Evolutionary conservation across 2,113 vertebrate genomes (phyloP), one percentile per base, ranked within the genome.

Genomic region (Dasyprocta punctata): DNA sequence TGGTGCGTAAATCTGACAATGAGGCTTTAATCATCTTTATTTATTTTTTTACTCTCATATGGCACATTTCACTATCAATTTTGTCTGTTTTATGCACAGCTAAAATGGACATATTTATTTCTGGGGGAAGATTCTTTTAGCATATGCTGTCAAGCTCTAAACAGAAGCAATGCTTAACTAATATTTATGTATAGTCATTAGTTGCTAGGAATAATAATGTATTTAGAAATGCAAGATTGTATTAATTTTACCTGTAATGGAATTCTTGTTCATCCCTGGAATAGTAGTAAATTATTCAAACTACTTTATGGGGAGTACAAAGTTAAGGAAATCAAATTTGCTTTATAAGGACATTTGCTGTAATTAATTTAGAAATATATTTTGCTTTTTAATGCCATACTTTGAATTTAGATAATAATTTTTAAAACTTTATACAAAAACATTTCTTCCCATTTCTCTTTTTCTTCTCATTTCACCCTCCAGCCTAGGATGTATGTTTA

Each of bases 221-320:
- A 96, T 83, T 96, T 93, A 52, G 94, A 97, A 97, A 77, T 96
- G 44, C 38, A 92, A 96, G 81, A 92, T 94, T 93, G 26, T 84
- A 89, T 97, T 97, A 91, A 75, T 94, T 96, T 97, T 97, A 91
- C 96, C 96, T 97, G 52, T 94, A 92, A 96, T 97, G 87, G 58
- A 92, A 93, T 97, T 96, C 91, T 94, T 89, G 7, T 93, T 93
- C 58, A 84, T 97, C 81, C 86, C 28, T 13, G 26, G 92, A 97
- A 91, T 96, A 47, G 56, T 73, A 93, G 83, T 26, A 89, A 93
- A 93, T 97, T 96, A 94, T 89, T 98, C 86, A 97, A 89, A 86
- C 92, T 98, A 84, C 94, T 95, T 96, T 89, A 56, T 95, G 83
- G 69, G n/a, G 44, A 96, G 52, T 94, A 94, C 84, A 95, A 93